A percentile compares a stretch with the other conserved stretches of the same genome.
These are phyloP conservation scores for Stegodyphus dumicola DNA, from an alignment of 1,140 invertebrate species.

Conservation along the genomic window DNA sequence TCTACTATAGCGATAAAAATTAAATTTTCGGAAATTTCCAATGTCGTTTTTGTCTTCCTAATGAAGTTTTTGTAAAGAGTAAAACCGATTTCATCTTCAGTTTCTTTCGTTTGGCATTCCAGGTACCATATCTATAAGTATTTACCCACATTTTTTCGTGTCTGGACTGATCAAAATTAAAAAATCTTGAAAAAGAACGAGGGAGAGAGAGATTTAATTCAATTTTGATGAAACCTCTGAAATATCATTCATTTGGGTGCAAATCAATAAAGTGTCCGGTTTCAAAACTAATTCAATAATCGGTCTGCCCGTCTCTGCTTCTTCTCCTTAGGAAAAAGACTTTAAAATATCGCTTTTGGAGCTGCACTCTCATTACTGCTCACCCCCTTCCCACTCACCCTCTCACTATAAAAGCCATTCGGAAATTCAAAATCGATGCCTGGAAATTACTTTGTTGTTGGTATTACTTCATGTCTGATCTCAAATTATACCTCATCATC, in stretches of 20 bases:
- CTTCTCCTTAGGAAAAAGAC: slow-evolving; percentile 33
- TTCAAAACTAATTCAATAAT: slow-evolving; percentile 57
- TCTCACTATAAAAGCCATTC: slow-evolving; percentile 46
- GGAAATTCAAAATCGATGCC: slow-evolving; percentile 33
- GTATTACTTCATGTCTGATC: slow-evolving; percentile 49
- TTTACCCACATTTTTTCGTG: too few relatives aligned
- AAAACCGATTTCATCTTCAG: too few relatives aligned
- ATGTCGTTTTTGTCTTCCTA: too few relatives aligned
- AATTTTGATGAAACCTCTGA: slow-evolving; percentile 40
- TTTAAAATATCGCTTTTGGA: slow-evolving; percentile 56
- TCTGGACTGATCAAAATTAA: too few relatives aligned
- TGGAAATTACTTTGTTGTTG: slow-evolving; percentile 54
- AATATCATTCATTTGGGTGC: slow-evolving; percentile 35
- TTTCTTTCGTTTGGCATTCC: too few relatives aligned
- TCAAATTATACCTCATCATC: slow-evolving; percentile 56
- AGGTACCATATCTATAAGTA: too few relatives aligned
- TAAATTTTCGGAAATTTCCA: too few relatives aligned
- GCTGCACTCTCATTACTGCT: slow-evolving; percentile 33
- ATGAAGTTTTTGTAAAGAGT: too few relatives aligned
- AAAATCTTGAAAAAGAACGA: too few relatives aligned
- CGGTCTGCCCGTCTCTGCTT: slow-evolving; percentile 21
- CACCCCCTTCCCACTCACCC: background rate
- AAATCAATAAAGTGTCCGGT: slow-evolving; percentile 55
- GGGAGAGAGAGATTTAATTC: slow-evolving; percentile 13
- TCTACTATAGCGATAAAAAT: too few relatives aligned